phyloP scores from a whole-genome alignment of 2,113 vertebrate species.

The Laticauda colubrina region DNA sequence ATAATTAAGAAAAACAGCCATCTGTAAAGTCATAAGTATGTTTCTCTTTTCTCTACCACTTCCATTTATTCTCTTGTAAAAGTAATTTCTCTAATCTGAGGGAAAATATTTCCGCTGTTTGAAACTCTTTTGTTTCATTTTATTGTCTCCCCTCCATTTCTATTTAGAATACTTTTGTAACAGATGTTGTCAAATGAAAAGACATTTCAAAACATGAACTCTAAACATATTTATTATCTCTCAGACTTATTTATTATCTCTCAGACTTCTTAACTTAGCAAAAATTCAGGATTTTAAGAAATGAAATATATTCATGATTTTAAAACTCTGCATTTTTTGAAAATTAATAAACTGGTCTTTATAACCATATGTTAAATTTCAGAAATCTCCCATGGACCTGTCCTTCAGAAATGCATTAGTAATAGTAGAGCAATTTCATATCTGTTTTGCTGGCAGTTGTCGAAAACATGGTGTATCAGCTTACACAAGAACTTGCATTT shows the following conservation, averaged over 20 bases:
- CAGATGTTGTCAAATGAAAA: conserved; percentile 14
- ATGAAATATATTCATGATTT: neutral
- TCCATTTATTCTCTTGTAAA: conserved; percentile 59
- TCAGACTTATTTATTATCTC: conserved; percentile 3
- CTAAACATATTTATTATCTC: conserved; percentile 8
- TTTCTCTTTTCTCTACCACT: conserved; percentile 43
- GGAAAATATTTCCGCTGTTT: conserved; percentile 41
- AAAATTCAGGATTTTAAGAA: neutral
- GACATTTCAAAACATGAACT: neutral
- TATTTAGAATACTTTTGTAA: neutral
- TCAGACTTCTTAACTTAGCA: neutral
- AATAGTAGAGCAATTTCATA: neutral
- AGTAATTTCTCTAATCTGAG: conserved; percentile 54
- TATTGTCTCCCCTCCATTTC: neutral
- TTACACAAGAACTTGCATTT: neutral
- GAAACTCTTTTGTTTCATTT: conserved; percentile 2
- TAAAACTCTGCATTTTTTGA: neutral
- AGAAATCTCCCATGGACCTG: neutral
- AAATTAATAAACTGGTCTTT: neutral
- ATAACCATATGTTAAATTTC: neutral
- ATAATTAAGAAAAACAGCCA: conserved; percentile 81
- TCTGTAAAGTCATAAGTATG: conserved; percentile 78
- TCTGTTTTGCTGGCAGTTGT: neutral
- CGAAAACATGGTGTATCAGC: neutral
- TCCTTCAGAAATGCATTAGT: neutral